These are phyloP conservation scores for Oplegnathus fasciatus DNA, from an alignment of 2,113 vertebrate species.

Conservation along the genomic window DNA sequence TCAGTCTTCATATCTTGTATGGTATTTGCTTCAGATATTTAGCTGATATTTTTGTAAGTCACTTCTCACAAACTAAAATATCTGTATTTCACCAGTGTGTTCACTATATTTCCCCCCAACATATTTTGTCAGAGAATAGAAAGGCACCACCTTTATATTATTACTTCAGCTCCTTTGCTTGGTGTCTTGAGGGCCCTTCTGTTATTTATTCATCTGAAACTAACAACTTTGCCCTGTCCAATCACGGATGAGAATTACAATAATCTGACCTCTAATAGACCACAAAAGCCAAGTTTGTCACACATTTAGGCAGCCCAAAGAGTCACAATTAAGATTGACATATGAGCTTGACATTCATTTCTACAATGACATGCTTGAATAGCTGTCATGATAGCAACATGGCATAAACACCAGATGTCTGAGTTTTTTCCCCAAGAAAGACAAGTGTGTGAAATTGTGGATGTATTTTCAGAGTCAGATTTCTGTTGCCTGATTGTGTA, in stretches of 20 bases:
- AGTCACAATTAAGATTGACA: conserved; percentile 77
- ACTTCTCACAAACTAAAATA: background rate
- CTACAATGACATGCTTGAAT: conserved; percentile 82
- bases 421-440: conserved; percentile 69
- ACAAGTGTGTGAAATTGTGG: conserved; percentile 56
- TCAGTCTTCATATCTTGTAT: background rate
- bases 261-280: background rate
- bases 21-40: background rate
- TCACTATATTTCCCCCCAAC: background rate
- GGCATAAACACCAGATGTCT: conserved; percentile 83
- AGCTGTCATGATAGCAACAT: conserved; percentile 78
- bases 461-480: conserved; percentile 21
- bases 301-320: background rate
- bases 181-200: background rate
- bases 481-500: conserved; percentile 39
- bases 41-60: background rate
- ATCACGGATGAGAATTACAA: background rate
- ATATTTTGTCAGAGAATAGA: background rate
- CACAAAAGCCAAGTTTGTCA: conserved; percentile 4
- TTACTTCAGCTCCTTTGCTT: background rate
- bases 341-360: conserved; percentile 70
- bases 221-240: background rate
- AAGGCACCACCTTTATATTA: background rate
- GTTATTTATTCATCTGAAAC: conserved; percentile 7
- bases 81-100: background rate